Percentiles rank a stretch among this genome's conserved stretches.
phyloP scores from a whole-genome alignment of 2,797 vertebrate genomes.

The Echiichthys vipera region DNA sequence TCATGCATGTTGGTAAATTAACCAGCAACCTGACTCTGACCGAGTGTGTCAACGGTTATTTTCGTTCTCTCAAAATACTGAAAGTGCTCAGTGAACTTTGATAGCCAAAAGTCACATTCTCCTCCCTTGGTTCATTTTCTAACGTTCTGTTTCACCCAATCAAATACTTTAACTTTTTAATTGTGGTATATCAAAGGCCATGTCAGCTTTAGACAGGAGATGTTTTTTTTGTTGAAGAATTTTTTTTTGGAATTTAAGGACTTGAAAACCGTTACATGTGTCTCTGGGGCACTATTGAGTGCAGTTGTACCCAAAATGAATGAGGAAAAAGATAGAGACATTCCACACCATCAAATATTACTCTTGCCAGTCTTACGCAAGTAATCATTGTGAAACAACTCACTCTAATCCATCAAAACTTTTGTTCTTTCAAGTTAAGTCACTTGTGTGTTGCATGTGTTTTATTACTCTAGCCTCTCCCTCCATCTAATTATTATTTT shows the following conservation, averaged over 20 bases:
- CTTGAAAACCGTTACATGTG: neutral
- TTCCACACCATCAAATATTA: neutral
- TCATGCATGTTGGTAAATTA: neutral
- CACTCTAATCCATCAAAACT: neutral
- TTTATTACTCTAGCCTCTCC: neutral
- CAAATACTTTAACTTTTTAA: neutral
- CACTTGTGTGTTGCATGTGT: slow-evolving; percentile 25
- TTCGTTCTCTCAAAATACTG: slow-evolving; percentile 13
- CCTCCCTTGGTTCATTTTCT: neutral
- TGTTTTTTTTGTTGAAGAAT: neutral
- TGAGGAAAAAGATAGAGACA: neutral
- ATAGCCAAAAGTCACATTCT: neutral
- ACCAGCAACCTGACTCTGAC: neutral
- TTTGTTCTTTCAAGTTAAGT: neutral
- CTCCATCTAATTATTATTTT: neutral
- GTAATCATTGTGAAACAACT: neutral
- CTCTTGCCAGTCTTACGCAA: neutral
- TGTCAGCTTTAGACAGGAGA: neutral
- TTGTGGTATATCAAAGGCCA: neutral
- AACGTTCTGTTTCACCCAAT: neutral
- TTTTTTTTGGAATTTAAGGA: neutral
- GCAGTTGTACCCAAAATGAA: neutral
- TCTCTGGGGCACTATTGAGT: neutral
- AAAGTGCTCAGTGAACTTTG: neutral
- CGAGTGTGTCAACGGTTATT: neutral